phyloP scores from a whole-genome alignment of 2,113 vertebrate genomes.

The Irena cyanogastra region DNA sequence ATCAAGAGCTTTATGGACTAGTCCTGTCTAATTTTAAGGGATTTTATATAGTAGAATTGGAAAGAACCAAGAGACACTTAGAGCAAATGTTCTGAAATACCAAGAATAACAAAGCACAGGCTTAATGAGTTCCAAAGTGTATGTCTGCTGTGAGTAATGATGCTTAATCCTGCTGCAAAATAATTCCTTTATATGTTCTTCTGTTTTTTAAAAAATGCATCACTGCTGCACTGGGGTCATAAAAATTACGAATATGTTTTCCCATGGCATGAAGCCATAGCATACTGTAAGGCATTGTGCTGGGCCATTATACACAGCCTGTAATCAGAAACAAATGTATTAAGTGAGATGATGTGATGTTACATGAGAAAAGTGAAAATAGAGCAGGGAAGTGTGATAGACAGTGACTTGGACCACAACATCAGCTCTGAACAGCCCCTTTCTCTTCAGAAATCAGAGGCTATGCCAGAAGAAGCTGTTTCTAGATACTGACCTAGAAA shows the following conservation, averaged over 20 bases:
- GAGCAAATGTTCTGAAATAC: conserved; percentile 59
- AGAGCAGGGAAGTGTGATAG: conserved; percentile 53
- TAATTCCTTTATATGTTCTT: conserved; percentile 70
- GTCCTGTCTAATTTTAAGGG: conserved; percentile 38
- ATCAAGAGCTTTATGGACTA: conserved; percentile 28
- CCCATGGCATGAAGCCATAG: conserved; percentile 73
- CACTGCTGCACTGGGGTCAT: conserved; percentile 68
- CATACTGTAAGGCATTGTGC: conserved; percentile 57
- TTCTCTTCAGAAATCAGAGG: conserved; percentile 40
- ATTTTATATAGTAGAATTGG: conserved; percentile 33
- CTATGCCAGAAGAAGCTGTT: conserved; percentile 47
- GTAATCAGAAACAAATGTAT: conserved; percentile 81
- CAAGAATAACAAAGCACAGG: conserved; percentile 59
- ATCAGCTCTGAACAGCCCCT: conserved; percentile 34
- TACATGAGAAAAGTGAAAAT: conserved; percentile 72
- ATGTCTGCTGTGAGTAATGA: conserved; percentile 64
- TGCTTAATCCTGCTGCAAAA: conserved; percentile 68
- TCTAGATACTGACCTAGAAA: conserved; percentile 57
- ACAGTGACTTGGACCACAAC: conserved; percentile 51
- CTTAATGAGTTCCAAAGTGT: conserved; percentile 62
- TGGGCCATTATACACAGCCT: conserved; percentile 57
- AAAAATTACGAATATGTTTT: conserved; percentile 77
- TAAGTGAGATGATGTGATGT: conserved; percentile 69
- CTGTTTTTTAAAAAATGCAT: conserved; percentile 68
- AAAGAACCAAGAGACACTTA: conserved; percentile 46